phyloP scores from a whole-genome alignment of 1,140 invertebrate genomes.

The Homarus americanus region DNA sequence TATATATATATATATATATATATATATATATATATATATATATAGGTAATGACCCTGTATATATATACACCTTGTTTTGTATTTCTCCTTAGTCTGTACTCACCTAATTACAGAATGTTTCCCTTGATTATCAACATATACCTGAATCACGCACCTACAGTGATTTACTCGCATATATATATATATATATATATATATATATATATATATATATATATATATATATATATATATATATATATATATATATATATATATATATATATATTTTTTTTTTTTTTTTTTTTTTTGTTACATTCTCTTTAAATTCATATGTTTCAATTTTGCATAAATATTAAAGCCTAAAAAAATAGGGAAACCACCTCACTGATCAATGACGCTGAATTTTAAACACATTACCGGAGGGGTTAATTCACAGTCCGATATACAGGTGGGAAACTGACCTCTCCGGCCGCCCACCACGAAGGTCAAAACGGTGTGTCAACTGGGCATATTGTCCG shows the following conservation, averaged over 20 bases:
- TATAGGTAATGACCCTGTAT: too few relatives aligned
- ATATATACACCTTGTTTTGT: too few relatives aligned
- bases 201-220: constrained; percentile 13
- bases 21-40: too few relatives aligned
- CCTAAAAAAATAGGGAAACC: constrained; percentile 24
- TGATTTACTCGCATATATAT: too few relatives aligned
- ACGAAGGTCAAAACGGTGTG: background rate
- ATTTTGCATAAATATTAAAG: constrained; percentile 36
- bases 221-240: constrained; percentile 13
- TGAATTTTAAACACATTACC: constrained; percentile 34
- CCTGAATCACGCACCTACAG: too few relatives aligned
- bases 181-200: constrained; percentile 4
- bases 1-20: too few relatives aligned
- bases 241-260: constrained; percentile 3
- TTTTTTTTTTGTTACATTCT: background rate
- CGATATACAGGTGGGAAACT: background rate
- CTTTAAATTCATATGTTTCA: background rate
- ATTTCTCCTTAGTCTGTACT: too few relatives aligned
- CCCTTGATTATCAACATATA: too few relatives aligned
- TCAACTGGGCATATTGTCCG: constrained; percentile 8
- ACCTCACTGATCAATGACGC: constrained; percentile 19
- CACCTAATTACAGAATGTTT: too few relatives aligned
- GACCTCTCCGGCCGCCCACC: constrained; percentile 8
- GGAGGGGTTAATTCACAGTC: constrained; percentile 12
- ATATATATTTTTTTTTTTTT: background rate